Base-by-base conservation (phyloP, 2,888 invertebrate species). In the Rapana venosa region DNA sequence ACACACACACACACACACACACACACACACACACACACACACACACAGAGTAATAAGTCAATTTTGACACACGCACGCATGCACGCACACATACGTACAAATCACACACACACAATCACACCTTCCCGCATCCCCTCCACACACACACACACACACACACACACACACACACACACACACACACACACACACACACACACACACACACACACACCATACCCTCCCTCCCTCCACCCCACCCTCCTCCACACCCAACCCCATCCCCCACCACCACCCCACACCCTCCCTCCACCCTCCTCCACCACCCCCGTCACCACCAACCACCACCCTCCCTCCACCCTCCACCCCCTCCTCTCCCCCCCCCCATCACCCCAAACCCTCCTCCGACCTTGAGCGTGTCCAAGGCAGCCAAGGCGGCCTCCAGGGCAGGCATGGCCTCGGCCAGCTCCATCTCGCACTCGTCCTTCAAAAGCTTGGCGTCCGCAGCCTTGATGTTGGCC, bases 401-500 rank as follows among this genome's bases (percentile, higher is more conserved):
- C 20, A 96, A 93, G n/a, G 96, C 96, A 92, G 95, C 93, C 61
- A 96, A 91, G 77, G 96, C 96, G 81, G 96, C 95, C 93, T 96
- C 96, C 4, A 96, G 92, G 26, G 96, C 96, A 17, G 96, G 96
- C 81, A 96, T 94, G 61, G 96, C 96, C 90, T 96, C 96, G 17
- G 96, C 96, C 88, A 96, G 92, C 89, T 96, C 96, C 22, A 95
- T 95, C 93, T 96, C 96, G 92, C 96, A 96, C 91, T 96, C 96
- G 88, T 96, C 96, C 92, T 98, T 98, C 58, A 99, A 96, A 85
- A 97, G 97, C 95, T 98, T 97, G 0, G 98, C 98, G 35, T 97
- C 97, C 74, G 98, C 97, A 0, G 98, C 98, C 96, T 98, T 98
- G 87, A 97, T 97, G 94, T 98, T 98, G 5, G 98, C 98, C 17